Evolutionary conservation across 2,888 invertebrate genomes (phyloP).

Genomic region (Ophion ventricosus): DNA sequence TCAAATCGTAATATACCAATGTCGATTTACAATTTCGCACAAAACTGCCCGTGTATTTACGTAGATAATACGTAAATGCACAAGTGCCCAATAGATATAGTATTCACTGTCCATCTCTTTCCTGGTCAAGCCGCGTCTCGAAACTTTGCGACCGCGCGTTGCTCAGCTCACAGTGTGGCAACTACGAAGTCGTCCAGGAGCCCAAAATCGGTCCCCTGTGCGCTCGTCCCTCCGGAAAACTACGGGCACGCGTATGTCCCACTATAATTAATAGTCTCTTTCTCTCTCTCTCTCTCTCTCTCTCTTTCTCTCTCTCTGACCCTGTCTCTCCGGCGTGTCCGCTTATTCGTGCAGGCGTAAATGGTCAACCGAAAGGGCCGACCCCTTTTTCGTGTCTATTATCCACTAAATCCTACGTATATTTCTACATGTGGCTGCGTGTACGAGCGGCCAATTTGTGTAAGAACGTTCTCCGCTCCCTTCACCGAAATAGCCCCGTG

Average conservation of each 20-base stretch:
- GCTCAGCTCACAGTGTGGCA: conserved; percentile 20
- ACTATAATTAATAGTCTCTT: conserved; percentile 77
- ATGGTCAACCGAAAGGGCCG: conserved; percentile 51
- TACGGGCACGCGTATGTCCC: conserved; percentile 52
- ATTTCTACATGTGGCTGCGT: neutral
- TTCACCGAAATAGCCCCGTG: neutral
- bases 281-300: too few species aligned
- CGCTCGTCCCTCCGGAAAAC: neutral
- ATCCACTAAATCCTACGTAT: conserved; percentile 11
- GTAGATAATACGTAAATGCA: too few species aligned
- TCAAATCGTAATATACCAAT: neutral
- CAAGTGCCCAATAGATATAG: conserved; percentile 12
- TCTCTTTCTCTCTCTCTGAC: too few species aligned
- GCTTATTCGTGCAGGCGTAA: conserved; percentile 58
- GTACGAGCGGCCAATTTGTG: neutral
- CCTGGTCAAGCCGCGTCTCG: conserved; percentile 13
- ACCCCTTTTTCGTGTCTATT: conserved; percentile 28
- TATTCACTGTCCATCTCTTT: neutral
- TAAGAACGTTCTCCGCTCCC: conserved; percentile 17
- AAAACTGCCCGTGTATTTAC: neutral
- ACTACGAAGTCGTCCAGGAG: conserved; percentile 19
- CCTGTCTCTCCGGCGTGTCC: conserved; percentile 13
- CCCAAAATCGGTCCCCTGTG: conserved; percentile 18
- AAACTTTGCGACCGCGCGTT: conserved; percentile 41
- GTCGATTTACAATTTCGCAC: neutral